Evolutionary conservation across 2,113 vertebrate genomes (phyloP).

Genomic region (Laterallus jamaicensis): DNA sequence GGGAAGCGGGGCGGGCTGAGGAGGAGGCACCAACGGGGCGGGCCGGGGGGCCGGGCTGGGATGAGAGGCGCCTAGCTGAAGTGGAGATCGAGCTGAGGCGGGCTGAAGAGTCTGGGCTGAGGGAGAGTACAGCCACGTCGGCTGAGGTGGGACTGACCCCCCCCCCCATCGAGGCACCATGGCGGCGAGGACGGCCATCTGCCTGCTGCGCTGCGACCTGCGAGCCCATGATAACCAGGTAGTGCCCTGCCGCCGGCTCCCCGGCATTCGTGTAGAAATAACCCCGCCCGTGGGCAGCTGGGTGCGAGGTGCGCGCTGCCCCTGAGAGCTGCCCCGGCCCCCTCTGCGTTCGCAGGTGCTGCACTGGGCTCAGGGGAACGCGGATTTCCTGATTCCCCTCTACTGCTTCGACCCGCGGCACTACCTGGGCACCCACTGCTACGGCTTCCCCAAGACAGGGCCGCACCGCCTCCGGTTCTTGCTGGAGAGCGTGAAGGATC

Average conservation of each 20-base stretch:
- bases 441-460: constrained; percentile 78
- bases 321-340: neutral
- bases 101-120: too few species aligned
- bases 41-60: neutral
- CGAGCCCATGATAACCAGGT: constrained; percentile 82
- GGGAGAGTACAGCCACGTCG: too few species aligned
- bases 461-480: constrained; percentile 80
- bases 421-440: constrained; percentile 73
- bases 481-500: constrained; percentile 79
- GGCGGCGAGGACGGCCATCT: constrained; percentile 65
- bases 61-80: too few species aligned
- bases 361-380: constrained; percentile 78
- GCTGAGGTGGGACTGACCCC: neutral
- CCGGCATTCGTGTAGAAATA: neutral
- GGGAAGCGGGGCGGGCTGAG: neutral
- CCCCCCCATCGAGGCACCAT: neutral
- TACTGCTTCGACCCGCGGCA: constrained; percentile 86
- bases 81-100: too few species aligned
- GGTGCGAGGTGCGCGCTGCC: neutral
- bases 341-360: constrained; percentile 68
- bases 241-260: neutral
- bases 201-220: constrained; percentile 79
- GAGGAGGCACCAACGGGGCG: neutral
- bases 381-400: constrained; percentile 78
- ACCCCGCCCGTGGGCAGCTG: neutral